A percentile compares a stretch with the other conserved stretches of the same genome.
Evolutionary conservation across 2,888 invertebrate genomes (phyloP).

Genomic region (Epinotia nisella): DNA sequence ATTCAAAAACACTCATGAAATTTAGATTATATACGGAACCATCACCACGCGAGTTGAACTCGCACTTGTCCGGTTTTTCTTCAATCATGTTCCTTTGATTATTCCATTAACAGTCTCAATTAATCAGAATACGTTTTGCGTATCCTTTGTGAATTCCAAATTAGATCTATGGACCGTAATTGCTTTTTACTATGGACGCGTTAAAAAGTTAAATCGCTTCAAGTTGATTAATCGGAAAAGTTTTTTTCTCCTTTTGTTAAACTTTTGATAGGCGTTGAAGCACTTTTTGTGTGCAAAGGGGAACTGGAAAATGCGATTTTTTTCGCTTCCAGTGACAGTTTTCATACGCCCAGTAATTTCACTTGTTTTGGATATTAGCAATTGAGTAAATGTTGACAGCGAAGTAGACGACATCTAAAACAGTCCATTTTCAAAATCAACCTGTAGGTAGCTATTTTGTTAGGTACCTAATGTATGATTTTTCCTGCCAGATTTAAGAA

Average conservation of each 20-base stretch:
- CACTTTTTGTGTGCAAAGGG: constrained; percentile 28
- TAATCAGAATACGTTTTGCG: constrained; percentile 57
- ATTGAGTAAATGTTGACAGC: neutral
- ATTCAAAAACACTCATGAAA: no score
- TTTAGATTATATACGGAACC: no score
- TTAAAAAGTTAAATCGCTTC: constrained; percentile 50
- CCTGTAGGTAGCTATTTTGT: no score
- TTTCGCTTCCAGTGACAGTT: constrained; percentile 2
- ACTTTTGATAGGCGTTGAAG: constrained; percentile 39
- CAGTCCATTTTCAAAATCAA: no score
- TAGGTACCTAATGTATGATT: no score
- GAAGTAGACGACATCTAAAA: neutral
- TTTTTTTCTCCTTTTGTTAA: constrained; percentile 40
- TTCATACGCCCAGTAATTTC: constrained; percentile 13
- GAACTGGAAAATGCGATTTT: constrained; percentile 27
- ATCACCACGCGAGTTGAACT: no score
- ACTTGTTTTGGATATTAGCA: constrained; percentile 9
- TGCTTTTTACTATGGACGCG: constrained; percentile 48
- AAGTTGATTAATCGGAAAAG: constrained; percentile 46
- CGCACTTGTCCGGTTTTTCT: no score
- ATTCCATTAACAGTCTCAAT: constrained; percentile 61
- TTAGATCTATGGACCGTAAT: constrained; percentile 51
- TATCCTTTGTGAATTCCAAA: constrained; percentile 57
- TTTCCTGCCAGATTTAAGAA: no score
- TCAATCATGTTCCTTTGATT: constrained; percentile 54